Base-by-base conservation (phyloP, 2,888 invertebrate genomes). In the Netelia inedita region DNA sequence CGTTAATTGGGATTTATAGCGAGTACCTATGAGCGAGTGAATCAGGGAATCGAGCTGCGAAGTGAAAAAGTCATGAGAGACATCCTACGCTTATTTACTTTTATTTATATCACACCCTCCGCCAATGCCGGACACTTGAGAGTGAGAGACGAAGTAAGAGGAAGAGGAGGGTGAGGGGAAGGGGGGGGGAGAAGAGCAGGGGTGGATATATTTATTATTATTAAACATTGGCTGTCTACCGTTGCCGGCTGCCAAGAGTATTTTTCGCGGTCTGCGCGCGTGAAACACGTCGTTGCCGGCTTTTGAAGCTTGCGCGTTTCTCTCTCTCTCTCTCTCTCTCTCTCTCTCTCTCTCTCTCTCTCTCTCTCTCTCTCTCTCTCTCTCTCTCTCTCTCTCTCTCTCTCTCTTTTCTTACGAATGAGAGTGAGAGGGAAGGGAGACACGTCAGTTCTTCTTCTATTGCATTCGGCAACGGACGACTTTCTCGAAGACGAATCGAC, bases 231-330 rank as follows among this genome's bases (percentile, higher is more conserved):
- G 80, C 80, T 68, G 90, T 91, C 90, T 91, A 90, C 89, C 88
- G 90, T 90, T 88, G 91, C 91, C 88, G 88, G 88, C 90, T 91
- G 92, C 92, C 91, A 91, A 91, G 90, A 89, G 89, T 90, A 90
- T 91, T 91, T 91, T 91, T 91, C 84, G 81, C 86, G 84, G 61
- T 71, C 53, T 19, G 71, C 53, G 21, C 78, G 72, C 50, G 76
- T 28, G 21, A 50, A 74, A 63, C 65, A 55, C 43, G 19, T 50
- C 50, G 68, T 14, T 69, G 75, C 65, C 79, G 83, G 75, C 75
- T 71, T 79, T 55, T 59, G 53, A 78, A 78, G 76, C 78, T 57
- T 71, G 68, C 57, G 21, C 68, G 16, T 41, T n/a, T 46, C n/a
- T 19, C n/a, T n/a, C n/a, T n/a, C n/a, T n/a, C n/a, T n/a, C n/a